Evolutionary conservation across 2,797 vertebrate genomes (phyloP).

Genomic region (Cyclura pinguis): DNA sequence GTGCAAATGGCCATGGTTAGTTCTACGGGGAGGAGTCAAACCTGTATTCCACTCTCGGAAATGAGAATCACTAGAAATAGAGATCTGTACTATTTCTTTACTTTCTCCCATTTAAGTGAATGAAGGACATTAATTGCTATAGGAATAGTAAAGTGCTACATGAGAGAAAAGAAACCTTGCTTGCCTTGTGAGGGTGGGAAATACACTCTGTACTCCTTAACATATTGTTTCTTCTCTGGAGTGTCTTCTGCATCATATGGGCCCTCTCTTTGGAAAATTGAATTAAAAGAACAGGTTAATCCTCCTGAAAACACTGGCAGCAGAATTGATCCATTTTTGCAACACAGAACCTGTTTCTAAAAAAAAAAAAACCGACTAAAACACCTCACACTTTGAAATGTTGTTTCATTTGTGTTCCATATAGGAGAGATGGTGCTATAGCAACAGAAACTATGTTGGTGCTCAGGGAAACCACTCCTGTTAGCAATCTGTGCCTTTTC

Average conservation of each 20-base stretch:
- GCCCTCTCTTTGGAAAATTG: not conserved
- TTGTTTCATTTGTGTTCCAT: conserved; percentile 3
- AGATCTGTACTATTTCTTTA: not conserved
- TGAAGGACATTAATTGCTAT: not conserved
- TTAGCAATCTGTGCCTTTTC: not conserved
- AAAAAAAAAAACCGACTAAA: not conserved
- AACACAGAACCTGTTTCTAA: not conserved
- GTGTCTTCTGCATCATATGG: not conserved
- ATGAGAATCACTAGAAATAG: too few relatives aligned
- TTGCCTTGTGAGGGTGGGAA: not conserved
- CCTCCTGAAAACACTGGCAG: not conserved
- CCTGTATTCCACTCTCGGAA: not conserved
- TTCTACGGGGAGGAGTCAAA: not conserved
- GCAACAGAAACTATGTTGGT: conserved; percentile 41
- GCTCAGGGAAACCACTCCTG: not conserved
- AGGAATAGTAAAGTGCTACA: not conserved
- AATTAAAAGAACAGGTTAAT: not conserved
- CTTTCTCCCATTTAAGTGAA: not conserved
- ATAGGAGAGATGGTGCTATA: not conserved
- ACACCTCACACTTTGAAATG: not conserved
- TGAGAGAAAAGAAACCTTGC: too few relatives aligned
- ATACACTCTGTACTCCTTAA: too few relatives aligned
- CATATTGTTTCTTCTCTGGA: not conserved
- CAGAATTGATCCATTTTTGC: conserved; percentile 27
- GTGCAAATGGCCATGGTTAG: not conserved